These are phyloP conservation scores for Trachymyrmex cornetzi DNA, from an alignment of 1,140 invertebrate species.

Conservation along the genomic window DNA sequence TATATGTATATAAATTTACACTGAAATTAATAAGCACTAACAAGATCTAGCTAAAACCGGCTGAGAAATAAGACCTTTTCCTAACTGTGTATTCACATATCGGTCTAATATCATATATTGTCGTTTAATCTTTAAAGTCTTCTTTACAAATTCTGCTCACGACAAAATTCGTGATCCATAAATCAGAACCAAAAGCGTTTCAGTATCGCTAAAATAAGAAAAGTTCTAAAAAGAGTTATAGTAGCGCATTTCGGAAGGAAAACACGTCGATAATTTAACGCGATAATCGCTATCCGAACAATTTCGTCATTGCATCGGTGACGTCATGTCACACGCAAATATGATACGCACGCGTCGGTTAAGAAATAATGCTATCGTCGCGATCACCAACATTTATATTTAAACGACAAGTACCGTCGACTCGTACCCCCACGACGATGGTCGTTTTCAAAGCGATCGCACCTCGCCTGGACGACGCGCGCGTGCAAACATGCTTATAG, in stretches of 20 bases:
- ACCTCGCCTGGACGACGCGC: slow-evolving; percentile 49
- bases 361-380: slow-evolving; percentile 20
- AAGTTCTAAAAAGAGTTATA: background rate
- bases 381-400: slow-evolving; percentile 47
- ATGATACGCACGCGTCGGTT: background rate
- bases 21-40: too few relatives aligned
- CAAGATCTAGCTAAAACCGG: too few relatives aligned
- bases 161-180: background rate
- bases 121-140: background rate
- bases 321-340: slow-evolving; percentile 10
- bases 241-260: background rate
- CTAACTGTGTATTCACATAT: too few relatives aligned
- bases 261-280: background rate
- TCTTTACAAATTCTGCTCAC: background rate
- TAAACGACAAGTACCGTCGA: slow-evolving; percentile 21
- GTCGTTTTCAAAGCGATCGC: slow-evolving; percentile 46
- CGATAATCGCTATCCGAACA: background rate
- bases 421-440: slow-evolving; percentile 34
- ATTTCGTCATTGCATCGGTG: background rate
- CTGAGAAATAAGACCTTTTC: too few relatives aligned
- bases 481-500: slow-evolving; percentile 53
- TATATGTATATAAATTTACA: too few relatives aligned
- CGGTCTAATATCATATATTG: too few relatives aligned
- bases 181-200: background rate
- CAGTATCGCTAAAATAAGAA: background rate